phyloP scores from a whole-genome alignment of 2,797 vertebrate species.

The Acanthis flammea region DNA sequence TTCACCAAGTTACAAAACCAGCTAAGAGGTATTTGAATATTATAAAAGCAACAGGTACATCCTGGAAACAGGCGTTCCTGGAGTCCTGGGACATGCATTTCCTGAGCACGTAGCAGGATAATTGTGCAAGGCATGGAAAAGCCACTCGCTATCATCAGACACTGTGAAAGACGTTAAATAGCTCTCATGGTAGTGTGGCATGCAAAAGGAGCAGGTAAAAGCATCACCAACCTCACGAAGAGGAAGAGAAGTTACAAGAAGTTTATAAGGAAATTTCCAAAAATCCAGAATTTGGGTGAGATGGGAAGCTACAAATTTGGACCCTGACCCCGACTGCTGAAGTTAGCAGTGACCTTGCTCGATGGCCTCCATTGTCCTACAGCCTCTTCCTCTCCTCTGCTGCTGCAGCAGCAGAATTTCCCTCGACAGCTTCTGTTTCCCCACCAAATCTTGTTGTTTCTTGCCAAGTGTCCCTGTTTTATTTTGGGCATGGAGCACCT shows the following conservation, averaged over 20 bases:
- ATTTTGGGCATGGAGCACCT: neutral
- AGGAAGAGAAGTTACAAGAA: neutral
- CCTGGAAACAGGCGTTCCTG: neutral
- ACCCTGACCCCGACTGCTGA: neutral
- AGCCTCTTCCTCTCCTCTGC: neutral
- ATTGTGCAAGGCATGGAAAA: neutral
- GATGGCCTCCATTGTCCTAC: fast-evolving
- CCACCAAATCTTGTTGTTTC: neutral
- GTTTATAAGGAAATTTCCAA: neutral
- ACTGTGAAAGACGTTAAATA: neutral
- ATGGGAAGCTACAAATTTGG: neutral
- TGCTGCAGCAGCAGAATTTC: neutral
- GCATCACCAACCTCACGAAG: neutral
- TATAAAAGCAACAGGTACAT: neutral
- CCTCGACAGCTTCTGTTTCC: neutral
- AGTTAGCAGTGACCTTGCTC: neutral
- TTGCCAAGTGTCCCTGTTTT: neutral
- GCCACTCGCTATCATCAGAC: neutral
- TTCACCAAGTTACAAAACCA: neutral
- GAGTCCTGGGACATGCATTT: neutral
- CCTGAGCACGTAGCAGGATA: neutral
- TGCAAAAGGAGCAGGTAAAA: neutral
- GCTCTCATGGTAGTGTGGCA: neutral
- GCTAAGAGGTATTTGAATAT: neutral
- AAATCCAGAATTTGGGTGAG: neutral